Base-by-base conservation (phyloP, 1,140 invertebrate genomes). In the Brachionus sp. region DNA sequence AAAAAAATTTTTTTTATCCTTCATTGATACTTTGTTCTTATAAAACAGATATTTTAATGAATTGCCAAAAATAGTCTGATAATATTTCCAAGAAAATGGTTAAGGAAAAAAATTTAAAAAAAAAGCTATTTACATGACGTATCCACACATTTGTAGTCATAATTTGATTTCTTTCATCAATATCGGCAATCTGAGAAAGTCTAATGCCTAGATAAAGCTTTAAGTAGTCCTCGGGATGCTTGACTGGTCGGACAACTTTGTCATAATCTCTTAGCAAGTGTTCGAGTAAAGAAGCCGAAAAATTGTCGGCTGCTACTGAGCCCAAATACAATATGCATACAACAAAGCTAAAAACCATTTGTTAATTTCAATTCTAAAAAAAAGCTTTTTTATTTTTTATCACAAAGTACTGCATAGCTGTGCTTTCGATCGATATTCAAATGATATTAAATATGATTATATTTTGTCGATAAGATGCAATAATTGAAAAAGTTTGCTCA, bases 131-230 rank as follows among this genome's bases (percentile, higher is more conserved):
- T 70, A 70, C 66, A 75, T 75, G 70, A 3, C 70, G 16, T 44
- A 91, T 85, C 90, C 90, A 91, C 73, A 90, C 88, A 84, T 90
- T 90, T 4, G 90, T 90, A 12, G 90, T 90, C 77, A 91, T 84
- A 10, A 91, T 90, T 85, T 91, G 90, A 85, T 91, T 90, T 57
- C 86, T 85, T 80, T 88, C 88, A 44, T 88, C 87, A 64, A 84
- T 84, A 10, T 84, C 83, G 12, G 42, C 70, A 9, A 84, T 37
- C 39, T 84, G 70, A 25, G 53, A 77, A 12, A 84, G 25, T 77
- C 37, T 77, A 33, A 84, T 44, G 42, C 83, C 83, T 5, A 84
- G n/a, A 42, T 39, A 66, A 13, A 83, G 33, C 23, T 53, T 77
- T 5, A 83, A 53, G 13, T 42, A 35, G 29, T 83, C 64, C n/a